These are phyloP conservation scores for Coleophora deauratella DNA, from an alignment of 2,888 invertebrate species.

Conservation along the genomic window DNA sequence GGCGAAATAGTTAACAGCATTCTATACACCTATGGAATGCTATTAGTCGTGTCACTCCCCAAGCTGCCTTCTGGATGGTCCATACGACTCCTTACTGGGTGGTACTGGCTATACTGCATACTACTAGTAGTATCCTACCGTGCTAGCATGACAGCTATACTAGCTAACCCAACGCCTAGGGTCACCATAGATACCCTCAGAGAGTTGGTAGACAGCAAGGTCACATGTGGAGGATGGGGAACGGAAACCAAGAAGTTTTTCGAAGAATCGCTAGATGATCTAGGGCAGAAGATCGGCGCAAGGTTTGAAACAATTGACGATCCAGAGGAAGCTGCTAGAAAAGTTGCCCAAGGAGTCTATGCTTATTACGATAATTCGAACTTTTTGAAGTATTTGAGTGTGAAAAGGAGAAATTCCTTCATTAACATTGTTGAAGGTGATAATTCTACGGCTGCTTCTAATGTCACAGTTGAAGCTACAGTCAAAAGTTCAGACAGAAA, in stretches of 20 bases:
- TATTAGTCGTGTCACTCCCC: slow-evolving; percentile 84
- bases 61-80: slow-evolving; percentile 87
- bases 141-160: slow-evolving; percentile 88
- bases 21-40: slow-evolving; percentile 87
- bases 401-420: slow-evolving; percentile 61
- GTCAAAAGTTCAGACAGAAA: slow-evolving; percentile 46
- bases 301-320: slow-evolving; percentile 78
- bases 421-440: slow-evolving; percentile 32
- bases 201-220: slow-evolving; percentile 78
- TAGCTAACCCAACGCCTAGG: slow-evolving; percentile 85
- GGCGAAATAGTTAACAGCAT: slow-evolving; percentile 82
- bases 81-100: slow-evolving; percentile 85
- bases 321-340: slow-evolving; percentile 76
- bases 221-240: slow-evolving; percentile 83
- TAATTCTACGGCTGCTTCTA: slow-evolving; percentile 27
- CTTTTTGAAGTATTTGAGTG: slow-evolving; percentile 78
- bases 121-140: slow-evolving; percentile 85
- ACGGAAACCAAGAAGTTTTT: slow-evolving; percentile 81
- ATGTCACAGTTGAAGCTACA: slow-evolving; percentile 23
- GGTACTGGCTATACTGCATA: slow-evolving; percentile 91
- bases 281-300: slow-evolving; percentile 78
- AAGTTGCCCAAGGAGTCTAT: slow-evolving; percentile 80
- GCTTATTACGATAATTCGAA: slow-evolving; percentile 88
- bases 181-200: slow-evolving; percentile 85
- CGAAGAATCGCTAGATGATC: slow-evolving; percentile 77